phyloP scores from a whole-genome alignment of 1,140 invertebrate species.

The Planococcus citri region DNA sequence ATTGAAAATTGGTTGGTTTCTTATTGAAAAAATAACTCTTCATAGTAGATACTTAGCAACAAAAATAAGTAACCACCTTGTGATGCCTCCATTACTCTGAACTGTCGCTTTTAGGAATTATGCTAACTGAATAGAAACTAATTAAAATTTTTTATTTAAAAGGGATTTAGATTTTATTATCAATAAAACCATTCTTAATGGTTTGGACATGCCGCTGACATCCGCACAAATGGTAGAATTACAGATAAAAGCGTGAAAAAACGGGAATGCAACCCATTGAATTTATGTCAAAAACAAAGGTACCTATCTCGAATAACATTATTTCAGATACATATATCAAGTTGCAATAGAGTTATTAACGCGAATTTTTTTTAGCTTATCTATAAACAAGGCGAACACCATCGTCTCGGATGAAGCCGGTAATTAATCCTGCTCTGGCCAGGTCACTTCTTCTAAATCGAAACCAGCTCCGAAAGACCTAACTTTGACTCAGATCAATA shows the following conservation, averaged over 20 bases:
- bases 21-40: too few species aligned
- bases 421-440: conserved; percentile 33
- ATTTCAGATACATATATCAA: not conserved
- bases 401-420: not conserved
- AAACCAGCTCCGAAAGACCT: conserved; percentile 38
- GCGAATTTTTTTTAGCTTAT: not conserved
- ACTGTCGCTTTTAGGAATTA: too few species aligned
- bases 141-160: not conserved
- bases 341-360: not conserved
- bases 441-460: too few species aligned
- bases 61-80: too few species aligned
- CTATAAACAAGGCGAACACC: not conserved
- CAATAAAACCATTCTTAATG: not conserved
- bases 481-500: conserved; percentile 45
- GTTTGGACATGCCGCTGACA: too few species aligned
- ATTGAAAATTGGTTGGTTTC: too few species aligned
- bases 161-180: not conserved
- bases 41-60: too few species aligned
- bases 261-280: not conserved
- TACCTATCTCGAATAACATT: too few species aligned
- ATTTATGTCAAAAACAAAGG: not conserved
- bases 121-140: not conserved
- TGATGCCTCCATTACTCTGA: too few species aligned
- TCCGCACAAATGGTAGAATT: not conserved
- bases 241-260: not conserved